Evolutionary conservation across 2,113 vertebrate genomes (phyloP), one percentile per base, ranked within the genome.

Genomic region (Motacilla tschutschensis): DNA sequence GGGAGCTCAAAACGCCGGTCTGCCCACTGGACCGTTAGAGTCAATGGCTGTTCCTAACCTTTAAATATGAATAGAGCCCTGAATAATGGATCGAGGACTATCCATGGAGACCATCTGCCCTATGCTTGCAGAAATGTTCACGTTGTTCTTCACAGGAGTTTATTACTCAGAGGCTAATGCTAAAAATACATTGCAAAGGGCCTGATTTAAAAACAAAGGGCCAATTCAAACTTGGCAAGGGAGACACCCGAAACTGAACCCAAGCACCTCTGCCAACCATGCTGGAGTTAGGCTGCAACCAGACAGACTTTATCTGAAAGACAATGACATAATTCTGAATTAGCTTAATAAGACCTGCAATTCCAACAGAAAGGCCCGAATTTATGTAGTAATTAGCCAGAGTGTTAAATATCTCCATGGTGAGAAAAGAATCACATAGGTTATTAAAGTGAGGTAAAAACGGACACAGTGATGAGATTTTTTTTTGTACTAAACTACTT

Each of bases 1-100:
- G 29, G 44, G 75, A 90, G 53, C 84, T 85, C 87, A 63, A 84
- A 90, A 92, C 82, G 84, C 79, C 89, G 70, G 36, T 81, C 51
- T 65, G 60, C 79, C 71, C 72, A 73, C 72, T 20, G 35, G 79
- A 50, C 69, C 65, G 63, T 29, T 77, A 25, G 73, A 88, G 60
- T 47, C 7, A 0, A 65, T 29, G 87, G 53, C 71, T 84, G 76
- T 77, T 90, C 84, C 62, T 74, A 87, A 85, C 69, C 91, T 89
- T 88, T 77, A 79, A 73, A 82, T 62, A 70, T 7, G 53, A 90
- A 82, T 47, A 83, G 28, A 85, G 44, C 41, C 41, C 65, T 71
- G 85, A 64, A 63, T 72, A 79, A 90, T 16, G 67, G 75, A 60
- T 43, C 0, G 0, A 51, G 87, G 67, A n/a, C 85, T 65, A 60